phyloP scores from a whole-genome alignment of 2,888 invertebrate genomes.

The Noctua janthina region DNA sequence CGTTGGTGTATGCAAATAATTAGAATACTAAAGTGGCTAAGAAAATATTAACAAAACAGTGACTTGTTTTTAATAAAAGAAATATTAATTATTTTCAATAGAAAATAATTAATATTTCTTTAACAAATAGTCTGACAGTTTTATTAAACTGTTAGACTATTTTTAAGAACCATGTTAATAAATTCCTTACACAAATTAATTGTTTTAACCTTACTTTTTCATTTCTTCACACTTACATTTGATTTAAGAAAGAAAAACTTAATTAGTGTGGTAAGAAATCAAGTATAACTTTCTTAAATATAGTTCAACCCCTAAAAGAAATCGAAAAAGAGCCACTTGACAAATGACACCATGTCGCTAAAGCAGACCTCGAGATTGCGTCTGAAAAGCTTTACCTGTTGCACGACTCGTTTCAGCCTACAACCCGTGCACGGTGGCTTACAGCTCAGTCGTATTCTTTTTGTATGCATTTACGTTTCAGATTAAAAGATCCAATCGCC shows the following conservation, averaged over 20 bases:
- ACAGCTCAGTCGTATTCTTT: constrained; percentile 85
- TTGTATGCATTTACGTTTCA: constrained; percentile 90
- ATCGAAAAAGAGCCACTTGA: constrained; percentile 35
- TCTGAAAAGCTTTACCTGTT: constrained; percentile 84
- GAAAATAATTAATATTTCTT: no score
- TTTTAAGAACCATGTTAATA: background rate
- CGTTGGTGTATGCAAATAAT: constrained; percentile 77
- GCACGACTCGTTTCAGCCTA: constrained; percentile 76
- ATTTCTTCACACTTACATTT: background rate
- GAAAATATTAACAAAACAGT: constrained; percentile 73
- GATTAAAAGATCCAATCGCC: constrained; percentile 90
- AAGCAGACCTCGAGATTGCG: constrained; percentile 45
- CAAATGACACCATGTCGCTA: constrained; percentile 28
- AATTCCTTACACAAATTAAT: background rate
- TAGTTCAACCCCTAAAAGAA: background rate
- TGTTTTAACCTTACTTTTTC: background rate
- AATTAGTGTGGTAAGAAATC: background rate
- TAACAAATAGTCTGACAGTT: no score
- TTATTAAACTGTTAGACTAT: background rate
- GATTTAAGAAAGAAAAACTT: background rate
- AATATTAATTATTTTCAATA: background rate
- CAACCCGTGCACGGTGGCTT: constrained; percentile 81
- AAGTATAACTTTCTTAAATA: background rate
- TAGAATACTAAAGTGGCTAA: constrained; percentile 84
- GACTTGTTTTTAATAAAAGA: background rate